phyloP scores from a whole-genome alignment of 1,140 invertebrate species.

The Antheraea mylitta region DNA sequence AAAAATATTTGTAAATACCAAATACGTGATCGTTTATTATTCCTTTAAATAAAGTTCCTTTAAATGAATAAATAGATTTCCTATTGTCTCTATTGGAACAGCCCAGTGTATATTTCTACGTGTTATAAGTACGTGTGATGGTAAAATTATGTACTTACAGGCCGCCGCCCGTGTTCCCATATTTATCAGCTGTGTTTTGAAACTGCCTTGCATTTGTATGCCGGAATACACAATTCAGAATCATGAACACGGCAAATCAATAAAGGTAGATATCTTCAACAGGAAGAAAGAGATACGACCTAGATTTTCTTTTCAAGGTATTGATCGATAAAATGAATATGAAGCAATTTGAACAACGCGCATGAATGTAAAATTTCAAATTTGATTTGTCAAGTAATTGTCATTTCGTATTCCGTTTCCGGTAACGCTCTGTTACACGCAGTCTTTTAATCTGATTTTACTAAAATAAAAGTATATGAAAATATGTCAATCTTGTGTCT shows the following conservation, averaged over 20 bases:
- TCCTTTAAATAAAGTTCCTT: too few relatives aligned
- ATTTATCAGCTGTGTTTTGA: conserved; percentile 84
- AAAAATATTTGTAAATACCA: too few relatives aligned
- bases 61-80: not conserved
- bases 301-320: conserved; percentile 69
- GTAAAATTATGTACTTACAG: conserved; percentile 78
- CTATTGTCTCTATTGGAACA: not conserved
- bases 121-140: not conserved
- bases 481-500: too few relatives aligned
- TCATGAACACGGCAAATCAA: conserved; percentile 36
- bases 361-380: conserved; percentile 11
- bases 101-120: not conserved
- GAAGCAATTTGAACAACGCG: conserved; percentile 16
- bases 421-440: not conserved
- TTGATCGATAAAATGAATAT: conserved; percentile 40
- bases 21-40: too few relatives aligned
- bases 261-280: conserved; percentile 46
- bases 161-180: conserved; percentile 87
- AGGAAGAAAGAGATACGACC: conserved; percentile 70
- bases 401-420: not conserved
- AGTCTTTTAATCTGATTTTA: not conserved
- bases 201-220: conserved; percentile 78
- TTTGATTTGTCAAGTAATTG: conserved; percentile 3
- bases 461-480: not conserved
- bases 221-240: conserved; percentile 56